A percentile compares a stretch with the other conserved stretches of the same genome.
These are phyloP conservation scores for Chironomus striatipennis DNA, from an alignment of 1,140 invertebrate species.

Conservation along the genomic window DNA sequence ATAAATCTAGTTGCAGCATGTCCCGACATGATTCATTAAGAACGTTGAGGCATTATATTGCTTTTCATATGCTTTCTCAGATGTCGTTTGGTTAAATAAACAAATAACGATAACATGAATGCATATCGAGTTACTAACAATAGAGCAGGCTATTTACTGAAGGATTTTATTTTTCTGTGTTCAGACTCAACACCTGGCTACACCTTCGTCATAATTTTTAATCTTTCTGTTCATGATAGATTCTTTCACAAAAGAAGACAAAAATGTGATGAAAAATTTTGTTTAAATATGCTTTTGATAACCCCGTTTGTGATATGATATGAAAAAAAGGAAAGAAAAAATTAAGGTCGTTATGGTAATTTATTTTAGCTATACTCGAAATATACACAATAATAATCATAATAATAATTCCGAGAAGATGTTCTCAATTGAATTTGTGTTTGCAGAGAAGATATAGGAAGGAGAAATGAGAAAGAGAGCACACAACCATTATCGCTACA, in stretches of 20 bases:
- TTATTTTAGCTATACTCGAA: neutral
- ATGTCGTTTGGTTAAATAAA: slow-evolving; percentile 1
- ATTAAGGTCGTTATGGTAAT: slow-evolving; percentile 13
- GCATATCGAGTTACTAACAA: neutral
- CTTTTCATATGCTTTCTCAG: neutral
- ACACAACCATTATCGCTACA: neutral
- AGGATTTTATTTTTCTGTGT: neutral
- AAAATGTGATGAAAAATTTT: neutral
- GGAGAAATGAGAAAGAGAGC: neutral
- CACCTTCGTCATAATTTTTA: neutral
- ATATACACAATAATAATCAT: neutral
- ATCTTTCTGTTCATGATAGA: no score
- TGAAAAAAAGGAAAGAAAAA: neutral
- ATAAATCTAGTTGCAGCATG: neutral
- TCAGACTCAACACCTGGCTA: neutral
- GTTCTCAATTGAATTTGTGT: neutral
- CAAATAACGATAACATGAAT: neutral
- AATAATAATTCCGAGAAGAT: slow-evolving; percentile 8
- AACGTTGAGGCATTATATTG: neutral
- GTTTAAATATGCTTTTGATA: neutral
- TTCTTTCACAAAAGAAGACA: neutral
- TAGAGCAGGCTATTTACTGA: neutral
- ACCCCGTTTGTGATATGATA: neutral
- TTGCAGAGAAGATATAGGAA: neutral
- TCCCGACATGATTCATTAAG: slow-evolving; percentile 5